Base-by-base conservation (phyloP, 2,113 vertebrate species). In the Oncorhynchus clarkii region DNA sequence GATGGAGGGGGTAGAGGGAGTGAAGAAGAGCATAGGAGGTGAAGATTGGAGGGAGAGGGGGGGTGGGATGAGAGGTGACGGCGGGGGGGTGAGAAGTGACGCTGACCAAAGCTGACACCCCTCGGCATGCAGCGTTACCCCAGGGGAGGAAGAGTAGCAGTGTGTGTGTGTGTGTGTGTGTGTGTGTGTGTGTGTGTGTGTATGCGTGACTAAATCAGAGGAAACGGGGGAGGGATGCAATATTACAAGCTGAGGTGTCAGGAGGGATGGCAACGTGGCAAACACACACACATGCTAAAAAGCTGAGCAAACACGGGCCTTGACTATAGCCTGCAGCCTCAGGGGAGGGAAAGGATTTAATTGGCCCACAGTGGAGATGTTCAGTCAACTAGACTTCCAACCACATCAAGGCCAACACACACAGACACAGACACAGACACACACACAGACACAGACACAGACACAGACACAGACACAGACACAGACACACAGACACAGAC, bases 91-190 rank as follows among this genome's bases (percentile, higher is more conserved):
- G 48, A 79, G 76, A 80, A 73, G 26, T 64, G 66, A 89, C 57
- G 77, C 80, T 89, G 86, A 91, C 88, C 88, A 88, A 85, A 85
- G 80, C 84, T 85, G 90, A 92, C 87, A 88, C 86, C 84, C 85
- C 73, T 71, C 73, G 57, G 77, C 77, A 82, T 87, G 85, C 79
- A 79, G 71, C 11, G 71, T 79, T 79, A 84, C 73, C 84, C 85
- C 70, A 64, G 70, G 77, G 73, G 39, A 49, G 18, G n/a, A 24
- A 49, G 8, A 48, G 39, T 54, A 45, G 8, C 9, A n/a, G 39
- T 4, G 5, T 39, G 2, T 3, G 34, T 34, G 66, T 39, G 71
- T 22, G 71, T 34, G 29, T 14, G 54, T 45, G 71, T 62, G 66
- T 39, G 71, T 22, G 71, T 34, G 26, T 20, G 1, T 45, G 72